Conservation (phyloP, 2,888 invertebrate genomes). For the Leptopilina drosophilae region DNA sequence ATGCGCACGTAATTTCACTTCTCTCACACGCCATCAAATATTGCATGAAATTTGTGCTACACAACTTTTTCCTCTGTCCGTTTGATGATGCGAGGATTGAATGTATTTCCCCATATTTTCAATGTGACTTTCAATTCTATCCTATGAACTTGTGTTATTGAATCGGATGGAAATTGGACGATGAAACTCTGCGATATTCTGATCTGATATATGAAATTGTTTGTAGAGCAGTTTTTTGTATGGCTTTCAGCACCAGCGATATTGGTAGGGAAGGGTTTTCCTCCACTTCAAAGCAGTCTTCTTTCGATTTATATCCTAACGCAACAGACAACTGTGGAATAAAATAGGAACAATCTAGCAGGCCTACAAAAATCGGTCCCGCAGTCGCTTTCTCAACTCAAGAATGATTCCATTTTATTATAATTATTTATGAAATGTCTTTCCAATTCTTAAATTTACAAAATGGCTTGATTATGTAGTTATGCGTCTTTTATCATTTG, state of each 20-base stretch:
- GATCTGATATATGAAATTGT: constrained; percentile 25
- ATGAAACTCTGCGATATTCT: constrained; percentile 19
- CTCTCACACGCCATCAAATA: constrained; percentile 8
- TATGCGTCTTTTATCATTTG: too few relatives aligned
- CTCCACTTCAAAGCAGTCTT: background rate
- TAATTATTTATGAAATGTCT: too few relatives aligned
- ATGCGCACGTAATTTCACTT: background rate
- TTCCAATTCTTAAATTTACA: too few relatives aligned
- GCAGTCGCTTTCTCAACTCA: too few relatives aligned
- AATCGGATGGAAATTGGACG: constrained; percentile 27
- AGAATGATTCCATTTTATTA: too few relatives aligned
- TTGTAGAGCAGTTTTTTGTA: constrained; percentile 13
- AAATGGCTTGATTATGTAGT: too few relatives aligned
- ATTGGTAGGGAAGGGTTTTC: background rate
- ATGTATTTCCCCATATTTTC: constrained; percentile 19
- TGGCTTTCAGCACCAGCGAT: background rate
- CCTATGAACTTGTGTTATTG: constrained; percentile 18
- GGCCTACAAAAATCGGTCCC: too few relatives aligned
- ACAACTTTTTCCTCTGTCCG: constrained; percentile 21
- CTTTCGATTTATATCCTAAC: background rate
- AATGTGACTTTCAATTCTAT: constrained; percentile 13
- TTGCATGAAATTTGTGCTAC: constrained; percentile 18
- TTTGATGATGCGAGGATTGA: constrained; percentile 3
- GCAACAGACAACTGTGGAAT: background rate
- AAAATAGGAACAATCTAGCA: too few relatives aligned